These are phyloP conservation scores for Apostichopus parvimensis DNA, from an alignment of 35 echinoderm and acorn worm genomes.

Conservation along the genomic window DNA sequence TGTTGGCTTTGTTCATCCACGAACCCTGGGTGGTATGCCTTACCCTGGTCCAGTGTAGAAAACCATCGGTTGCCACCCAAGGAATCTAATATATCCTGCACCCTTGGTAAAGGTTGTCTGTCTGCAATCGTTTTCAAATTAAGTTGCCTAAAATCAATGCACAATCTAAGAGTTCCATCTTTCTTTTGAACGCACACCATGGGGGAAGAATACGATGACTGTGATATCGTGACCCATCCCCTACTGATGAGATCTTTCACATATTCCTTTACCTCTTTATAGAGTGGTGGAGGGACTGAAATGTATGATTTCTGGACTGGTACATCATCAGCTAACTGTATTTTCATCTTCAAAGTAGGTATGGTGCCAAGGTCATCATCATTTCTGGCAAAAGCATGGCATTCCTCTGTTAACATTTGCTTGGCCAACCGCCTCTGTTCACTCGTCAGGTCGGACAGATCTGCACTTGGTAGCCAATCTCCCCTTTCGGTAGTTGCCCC, in stretches of 20 bases:
- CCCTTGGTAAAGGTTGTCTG: conserved; percentile 62
- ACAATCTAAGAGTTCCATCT: conserved; percentile 66
- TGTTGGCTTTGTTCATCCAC: conserved; percentile 57
- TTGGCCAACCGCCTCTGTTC: conserved; percentile 42
- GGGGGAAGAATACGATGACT: conserved; percentile 68
- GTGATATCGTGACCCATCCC: conserved; percentile 67
- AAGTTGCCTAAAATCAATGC: conserved; percentile 56
- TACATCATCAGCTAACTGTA: conserved; percentile 59
- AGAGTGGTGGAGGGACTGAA: conserved; percentile 63
- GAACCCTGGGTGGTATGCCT: conserved; percentile 75
- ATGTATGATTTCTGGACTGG: conserved; percentile 77
- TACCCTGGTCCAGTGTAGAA: conserved; percentile 63
- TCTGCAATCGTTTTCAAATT: conserved; percentile 53
- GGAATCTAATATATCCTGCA: conserved; percentile 57
- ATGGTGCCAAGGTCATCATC: conserved; percentile 71
- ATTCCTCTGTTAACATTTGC: conserved; percentile 60
- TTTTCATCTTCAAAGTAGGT: conserved; percentile 57
- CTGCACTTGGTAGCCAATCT: conserved; percentile 21
- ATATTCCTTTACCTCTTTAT: conserved; percentile 63
- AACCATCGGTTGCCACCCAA: conserved; percentile 51
- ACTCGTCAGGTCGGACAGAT: conserved; percentile 34
- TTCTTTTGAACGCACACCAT: conserved; percentile 79
- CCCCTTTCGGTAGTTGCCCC: neutral
- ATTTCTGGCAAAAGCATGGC: conserved; percentile 51
- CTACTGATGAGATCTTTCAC: conserved; percentile 61